Evolutionary conservation across 2,888 invertebrate species (phyloP), one percentile per base, ranked within the genome.

Genomic region (Coremacera marginata): DNA sequence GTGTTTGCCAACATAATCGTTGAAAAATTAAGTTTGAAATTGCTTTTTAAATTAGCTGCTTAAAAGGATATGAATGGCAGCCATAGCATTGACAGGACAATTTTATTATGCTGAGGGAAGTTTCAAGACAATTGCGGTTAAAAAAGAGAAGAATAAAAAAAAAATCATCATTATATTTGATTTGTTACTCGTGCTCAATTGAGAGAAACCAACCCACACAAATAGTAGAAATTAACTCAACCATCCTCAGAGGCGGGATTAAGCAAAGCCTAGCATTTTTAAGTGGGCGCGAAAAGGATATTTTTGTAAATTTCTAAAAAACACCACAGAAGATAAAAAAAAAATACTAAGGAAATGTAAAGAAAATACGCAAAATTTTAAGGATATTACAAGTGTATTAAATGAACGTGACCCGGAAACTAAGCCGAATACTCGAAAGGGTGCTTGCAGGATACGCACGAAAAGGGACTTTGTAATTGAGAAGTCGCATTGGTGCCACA

Each of bases 1-100:
- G 55, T 82, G 80, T 82, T 82, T 82, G 80, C 82, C 81, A 75
- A 79, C 73, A 78, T 80, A 82, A 81, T 82, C 80, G 80, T 79
- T 80, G 78, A 82, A 80, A 82, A 82, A 82, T 81, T 80, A 81
- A 81, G 80, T 82, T 82, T 80, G 74, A 74, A 74, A 74, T 74
- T 74, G 74, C 65, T 74, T 74, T 74, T 74, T 74, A 74, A 74
- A 74, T 74, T 74, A 67, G 67, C 67, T 74, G 74, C 74, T 74
- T 74, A 74, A 67, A 74, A 74, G 74, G 74, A 74, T 55, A 63
- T 44, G 70, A 16, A 49, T 25, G 5, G 14, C 19, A 27, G 37
- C 27, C 65, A 65, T 2, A n/a, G 65, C 27, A 44, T 44, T 44
- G 44, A 44, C 44, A 44, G 3, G 44, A 44, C 44, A 44, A 44